These are phyloP conservation scores for Caenorhabditis sp. DNA, from an alignment of 2,888 invertebrate genomes.

Conservation along the genomic window DNA sequence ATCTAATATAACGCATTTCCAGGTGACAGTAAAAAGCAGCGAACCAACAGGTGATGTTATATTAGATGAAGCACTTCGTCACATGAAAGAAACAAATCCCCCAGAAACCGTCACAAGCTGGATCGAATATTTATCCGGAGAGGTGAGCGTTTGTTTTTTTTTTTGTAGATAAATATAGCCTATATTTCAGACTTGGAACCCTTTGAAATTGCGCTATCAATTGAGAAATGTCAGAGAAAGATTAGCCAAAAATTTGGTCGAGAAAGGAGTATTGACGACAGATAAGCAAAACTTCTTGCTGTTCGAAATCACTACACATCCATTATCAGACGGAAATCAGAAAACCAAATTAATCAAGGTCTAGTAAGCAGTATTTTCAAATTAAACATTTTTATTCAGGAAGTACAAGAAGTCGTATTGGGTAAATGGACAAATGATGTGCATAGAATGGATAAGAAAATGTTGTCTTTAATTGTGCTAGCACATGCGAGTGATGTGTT, in stretches of 20 bases:
- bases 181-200: conserved; percentile 88
- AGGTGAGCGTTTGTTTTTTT: conserved; percentile 68
- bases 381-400: conserved; percentile 31
- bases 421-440: conserved; percentile 95
- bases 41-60: conserved; percentile 96
- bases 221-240: conserved; percentile 97
- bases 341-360: conserved; percentile 92
- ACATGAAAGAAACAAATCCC: conserved; percentile 96
- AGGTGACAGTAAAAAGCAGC: conserved; percentile 80
- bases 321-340: conserved; percentile 90
- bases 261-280: conserved; percentile 77
- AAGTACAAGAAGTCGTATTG: conserved; percentile 93
- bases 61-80: conserved; percentile 87
- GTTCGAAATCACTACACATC: conserved; percentile 99
- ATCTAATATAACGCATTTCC: conserved; percentile 7
- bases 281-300: conserved; percentile 84
- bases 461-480: conserved; percentile 89
- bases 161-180: not conserved
- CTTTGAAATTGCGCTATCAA: conserved; percentile 95
- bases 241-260: conserved; percentile 97
- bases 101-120: conserved; percentile 96
- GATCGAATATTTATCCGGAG: conserved; percentile 98
- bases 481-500: conserved; percentile 98
- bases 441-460: conserved; percentile 93
- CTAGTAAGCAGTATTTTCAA: no score